Conservation (phyloP, 2,797 vertebrate species). For the Rhabdophis nuchalis region DNA sequence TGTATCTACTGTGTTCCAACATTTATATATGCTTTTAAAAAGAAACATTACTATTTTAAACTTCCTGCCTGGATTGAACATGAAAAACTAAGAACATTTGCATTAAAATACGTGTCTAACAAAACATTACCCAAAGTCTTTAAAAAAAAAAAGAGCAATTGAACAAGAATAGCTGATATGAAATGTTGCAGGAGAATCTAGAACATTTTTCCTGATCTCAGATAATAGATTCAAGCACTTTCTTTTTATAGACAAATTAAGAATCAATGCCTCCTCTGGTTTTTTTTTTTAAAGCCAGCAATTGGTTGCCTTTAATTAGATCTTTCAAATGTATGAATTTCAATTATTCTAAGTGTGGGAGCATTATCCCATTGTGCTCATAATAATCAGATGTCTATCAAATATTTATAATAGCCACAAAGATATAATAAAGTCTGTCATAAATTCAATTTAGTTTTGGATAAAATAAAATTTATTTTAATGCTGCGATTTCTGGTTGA, state of each 20-base stretch:
- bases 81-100: background rate
- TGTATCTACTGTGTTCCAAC: background rate
- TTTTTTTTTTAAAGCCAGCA: background rate
- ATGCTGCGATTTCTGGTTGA: constrained; percentile 4
- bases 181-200: background rate
- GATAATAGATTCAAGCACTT: background rate
- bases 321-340: background rate
- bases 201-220: background rate
- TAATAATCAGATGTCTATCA: constrained; percentile 14
- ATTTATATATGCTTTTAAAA: background rate
- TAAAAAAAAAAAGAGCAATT: background rate
- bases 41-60: background rate
- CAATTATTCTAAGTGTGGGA: background rate
- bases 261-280: background rate
- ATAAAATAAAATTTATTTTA: constrained; percentile 20
- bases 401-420: constrained; percentile 21
- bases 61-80: background rate
- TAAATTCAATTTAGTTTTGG: constrained; percentile 1
- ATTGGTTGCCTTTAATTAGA: background rate
- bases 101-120: background rate
- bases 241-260: background rate
- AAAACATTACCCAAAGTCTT: background rate
- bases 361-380: constrained; percentile 8
- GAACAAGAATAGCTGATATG: background rate
- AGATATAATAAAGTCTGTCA: background rate